phyloP scores from a whole-genome alignment of 2,113 vertebrate genomes.

The Poecile atricapillus region DNA sequence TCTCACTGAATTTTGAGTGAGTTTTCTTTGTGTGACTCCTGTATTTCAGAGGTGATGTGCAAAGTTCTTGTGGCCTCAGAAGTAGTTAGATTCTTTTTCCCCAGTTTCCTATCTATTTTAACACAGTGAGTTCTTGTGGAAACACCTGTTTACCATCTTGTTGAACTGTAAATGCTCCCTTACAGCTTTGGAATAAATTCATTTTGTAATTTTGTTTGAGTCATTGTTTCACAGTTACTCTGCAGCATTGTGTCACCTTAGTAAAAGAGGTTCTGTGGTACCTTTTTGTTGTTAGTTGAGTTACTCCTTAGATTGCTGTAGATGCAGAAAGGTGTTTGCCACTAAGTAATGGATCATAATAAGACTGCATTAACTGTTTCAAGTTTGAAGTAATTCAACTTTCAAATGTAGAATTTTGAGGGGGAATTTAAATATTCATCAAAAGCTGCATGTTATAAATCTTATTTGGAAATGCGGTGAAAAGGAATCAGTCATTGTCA shows the following conservation, averaged over 20 bases:
- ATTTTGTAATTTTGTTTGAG: constrained; percentile 78
- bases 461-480: not conserved
- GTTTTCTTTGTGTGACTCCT: not conserved
- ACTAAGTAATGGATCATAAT: not conserved
- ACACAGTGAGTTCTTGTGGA: constrained; percentile 53
- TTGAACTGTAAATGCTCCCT: constrained; percentile 75
- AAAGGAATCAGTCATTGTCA: not conserved
- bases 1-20: not conserved
- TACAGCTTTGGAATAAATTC: constrained; percentile 78
- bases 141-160: constrained; percentile 66
- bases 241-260: not conserved
- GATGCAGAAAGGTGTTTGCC: not conserved
- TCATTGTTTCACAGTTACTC: constrained; percentile 54
- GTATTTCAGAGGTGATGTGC: constrained; percentile 24
- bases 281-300: not conserved
- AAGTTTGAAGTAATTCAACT: not conserved
- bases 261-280: not conserved
- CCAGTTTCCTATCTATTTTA: not conserved
- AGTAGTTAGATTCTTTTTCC: not conserved
- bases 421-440: not conserved
- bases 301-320: not conserved
- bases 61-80: constrained; percentile 13
- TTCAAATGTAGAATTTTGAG: not conserved
- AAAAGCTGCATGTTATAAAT: not conserved
- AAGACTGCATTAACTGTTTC: not conserved